phyloP scores from a whole-genome alignment of 2,113 vertebrate species.

The Xiphophorus hellerii region DNA sequence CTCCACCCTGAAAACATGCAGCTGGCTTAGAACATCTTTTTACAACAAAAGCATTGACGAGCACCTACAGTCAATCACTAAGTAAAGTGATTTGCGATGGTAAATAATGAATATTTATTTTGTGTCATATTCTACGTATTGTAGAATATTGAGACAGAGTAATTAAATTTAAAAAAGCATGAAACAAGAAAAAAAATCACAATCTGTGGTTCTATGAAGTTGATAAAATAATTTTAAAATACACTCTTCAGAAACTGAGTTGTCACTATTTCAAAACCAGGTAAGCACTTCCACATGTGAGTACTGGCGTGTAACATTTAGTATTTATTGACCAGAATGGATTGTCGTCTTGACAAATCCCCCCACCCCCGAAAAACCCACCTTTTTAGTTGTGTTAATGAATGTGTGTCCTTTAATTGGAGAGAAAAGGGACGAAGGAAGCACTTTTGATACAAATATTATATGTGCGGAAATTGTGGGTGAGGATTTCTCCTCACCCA shows the following conservation, averaged over 20 bases:
- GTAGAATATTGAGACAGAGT: background rate
- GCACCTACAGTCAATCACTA: slow-evolving; percentile 13
- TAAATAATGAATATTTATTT: background rate
- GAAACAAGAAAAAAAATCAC: background rate
- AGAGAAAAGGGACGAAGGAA: background rate
- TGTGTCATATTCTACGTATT: background rate
- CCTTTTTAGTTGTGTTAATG: background rate
- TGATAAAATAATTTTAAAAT: background rate
- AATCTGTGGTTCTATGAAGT: background rate
- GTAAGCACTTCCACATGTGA: background rate
- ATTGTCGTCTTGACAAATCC: background rate
- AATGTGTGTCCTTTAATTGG: background rate
- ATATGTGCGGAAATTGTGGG: background rate
- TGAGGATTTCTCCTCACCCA: background rate
- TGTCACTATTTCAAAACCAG: background rate
- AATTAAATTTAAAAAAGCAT: background rate
- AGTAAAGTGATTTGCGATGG: slow-evolving; percentile 15
- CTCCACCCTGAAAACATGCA: slow-evolving; percentile 86
- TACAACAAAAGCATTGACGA: slow-evolving; percentile 3
- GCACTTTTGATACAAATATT: background rate
- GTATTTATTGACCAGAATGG: no score
- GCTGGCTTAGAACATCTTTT: slow-evolving; percentile 1
- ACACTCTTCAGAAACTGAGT: background rate
- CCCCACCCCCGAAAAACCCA: background rate
- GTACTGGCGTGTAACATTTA: background rate